Conservation (phyloP, 1,140 invertebrate genomes). For the Augochlora pura region DNA sequence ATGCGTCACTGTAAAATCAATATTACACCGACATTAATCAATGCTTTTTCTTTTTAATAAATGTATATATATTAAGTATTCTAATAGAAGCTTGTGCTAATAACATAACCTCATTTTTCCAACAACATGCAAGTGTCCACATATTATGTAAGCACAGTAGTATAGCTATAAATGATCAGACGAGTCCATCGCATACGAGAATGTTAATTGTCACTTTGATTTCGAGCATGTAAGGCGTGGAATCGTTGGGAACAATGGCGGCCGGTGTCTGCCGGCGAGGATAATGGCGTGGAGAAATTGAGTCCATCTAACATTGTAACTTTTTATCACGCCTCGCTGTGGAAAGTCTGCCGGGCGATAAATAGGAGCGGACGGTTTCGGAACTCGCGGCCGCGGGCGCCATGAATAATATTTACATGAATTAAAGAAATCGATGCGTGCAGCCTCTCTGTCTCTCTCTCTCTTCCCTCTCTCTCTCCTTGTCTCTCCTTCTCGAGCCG, state of each 20-base stretch:
- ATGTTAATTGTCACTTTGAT: slow-evolving; percentile 31
- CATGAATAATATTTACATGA: slow-evolving; percentile 50
- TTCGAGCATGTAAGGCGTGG: neutral
- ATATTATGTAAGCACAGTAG: no score
- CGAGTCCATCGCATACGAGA: neutral
- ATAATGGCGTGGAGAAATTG: slow-evolving; percentile 41
- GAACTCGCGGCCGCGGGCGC: neutral
- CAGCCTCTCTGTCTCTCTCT: no score
- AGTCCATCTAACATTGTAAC: slow-evolving; percentile 33
- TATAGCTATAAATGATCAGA: neutral
- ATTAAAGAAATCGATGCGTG: slow-evolving; percentile 47
- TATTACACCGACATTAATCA: no score
- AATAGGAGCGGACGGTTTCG: slow-evolving; percentile 27
- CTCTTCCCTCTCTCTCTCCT: no score
- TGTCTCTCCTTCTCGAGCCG: slow-evolving; percentile 9
- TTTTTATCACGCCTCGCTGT: slow-evolving; percentile 18
- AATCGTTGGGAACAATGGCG: slow-evolving; percentile 10
- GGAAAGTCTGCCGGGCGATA: slow-evolving; percentile 17
- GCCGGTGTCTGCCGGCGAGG: slow-evolving; percentile 5
- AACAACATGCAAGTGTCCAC: no score
- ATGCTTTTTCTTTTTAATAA: no score
- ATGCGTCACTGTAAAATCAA: no score
- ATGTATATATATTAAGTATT: no score
- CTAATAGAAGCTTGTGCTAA: no score
- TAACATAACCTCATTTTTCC: no score